phyloP scores from a whole-genome alignment of 2,797 vertebrate genomes.

The Rhyacichthys aspro region DNA sequence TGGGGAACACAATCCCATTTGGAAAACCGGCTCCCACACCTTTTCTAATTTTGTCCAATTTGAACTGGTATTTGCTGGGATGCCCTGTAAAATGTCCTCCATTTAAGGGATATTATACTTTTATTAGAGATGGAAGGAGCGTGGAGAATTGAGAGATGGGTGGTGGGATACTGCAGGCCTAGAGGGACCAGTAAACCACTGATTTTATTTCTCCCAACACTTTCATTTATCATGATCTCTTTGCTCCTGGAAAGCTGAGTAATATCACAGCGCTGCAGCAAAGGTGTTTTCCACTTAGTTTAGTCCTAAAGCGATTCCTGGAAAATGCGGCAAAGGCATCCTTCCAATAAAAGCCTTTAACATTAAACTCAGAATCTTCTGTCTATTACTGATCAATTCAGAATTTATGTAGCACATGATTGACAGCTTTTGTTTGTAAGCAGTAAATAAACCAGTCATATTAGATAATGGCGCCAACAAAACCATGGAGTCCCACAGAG shows the following conservation, averaged over 20 bases:
- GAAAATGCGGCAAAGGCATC: constrained; percentile 7
- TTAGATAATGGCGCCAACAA: too few species aligned
- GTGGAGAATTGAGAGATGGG: constrained; percentile 50
- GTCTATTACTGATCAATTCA: too few species aligned
- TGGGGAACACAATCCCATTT: constrained; percentile 68
- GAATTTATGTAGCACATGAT: too few species aligned
- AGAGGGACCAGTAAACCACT: constrained; percentile 35
- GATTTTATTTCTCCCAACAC: constrained; percentile 51
- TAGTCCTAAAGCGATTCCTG: background rate
- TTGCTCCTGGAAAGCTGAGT: constrained; percentile 16
- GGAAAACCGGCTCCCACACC: constrained; percentile 41
- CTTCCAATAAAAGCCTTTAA: background rate
- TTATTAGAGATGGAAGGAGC: constrained; percentile 53
- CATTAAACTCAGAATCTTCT: background rate
- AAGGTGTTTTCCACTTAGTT: background rate
- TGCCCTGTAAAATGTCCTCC: constrained; percentile 64
- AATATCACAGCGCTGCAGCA: constrained; percentile 20
- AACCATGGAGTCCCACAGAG: too few species aligned
- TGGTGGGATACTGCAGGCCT: constrained; percentile 35
- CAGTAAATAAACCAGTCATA: too few species aligned
- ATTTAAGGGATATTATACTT: constrained; percentile 67
- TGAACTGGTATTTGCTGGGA: constrained; percentile 67
- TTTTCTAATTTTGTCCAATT: constrained; percentile 75
- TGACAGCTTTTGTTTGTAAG: too few species aligned
- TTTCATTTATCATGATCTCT: constrained; percentile 43